These are phyloP conservation scores for Microchrysa polita DNA, from an alignment of 2,888 invertebrate genomes.

Conservation along the genomic window DNA sequence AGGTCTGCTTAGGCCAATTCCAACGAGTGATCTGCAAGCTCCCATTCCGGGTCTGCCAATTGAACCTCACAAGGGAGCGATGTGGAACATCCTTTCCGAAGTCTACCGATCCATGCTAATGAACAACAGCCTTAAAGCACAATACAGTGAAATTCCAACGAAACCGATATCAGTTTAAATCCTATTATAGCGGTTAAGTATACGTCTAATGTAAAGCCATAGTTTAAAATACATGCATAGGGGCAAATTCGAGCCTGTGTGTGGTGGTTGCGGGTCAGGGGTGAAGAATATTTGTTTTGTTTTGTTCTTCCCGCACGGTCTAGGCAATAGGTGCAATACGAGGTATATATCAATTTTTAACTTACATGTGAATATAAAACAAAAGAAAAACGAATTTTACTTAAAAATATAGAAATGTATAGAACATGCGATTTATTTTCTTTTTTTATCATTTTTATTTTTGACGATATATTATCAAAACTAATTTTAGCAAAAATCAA, in stretches of 20 bases:
- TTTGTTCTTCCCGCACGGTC: background rate
- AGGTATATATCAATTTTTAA: slow-evolving; percentile 26
- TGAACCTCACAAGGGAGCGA: slow-evolving; percentile 52
- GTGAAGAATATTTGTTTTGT: background rate
- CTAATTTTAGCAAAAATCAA: background rate
- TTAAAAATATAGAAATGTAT: too few species aligned
- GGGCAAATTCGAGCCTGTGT: too few species aligned
- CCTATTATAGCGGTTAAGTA: too few species aligned
- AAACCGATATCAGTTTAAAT: slow-evolving; percentile 61
- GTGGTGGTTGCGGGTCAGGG: too few species aligned
- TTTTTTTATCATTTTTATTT: slow-evolving; percentile 9
- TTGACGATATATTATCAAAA: background rate
- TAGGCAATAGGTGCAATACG: slow-evolving; percentile 43
- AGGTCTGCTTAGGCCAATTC: background rate
- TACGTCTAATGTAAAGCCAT: background rate
- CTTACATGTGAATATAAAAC: background rate
- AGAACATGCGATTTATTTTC: background rate
- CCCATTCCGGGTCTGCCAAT: background rate
- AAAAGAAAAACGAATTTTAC: slow-evolving; percentile 6
- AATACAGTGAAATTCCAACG: slow-evolving; percentile 59
- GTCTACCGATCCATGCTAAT: slow-evolving; percentile 63
- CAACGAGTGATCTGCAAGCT: background rate
- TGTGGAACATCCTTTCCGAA: slow-evolving; percentile 63
- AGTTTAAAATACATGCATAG: background rate
- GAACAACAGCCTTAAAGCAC: slow-evolving; percentile 55